phyloP scores from a whole-genome alignment of 2,797 vertebrate species.

The Gallirallus australis region DNA sequence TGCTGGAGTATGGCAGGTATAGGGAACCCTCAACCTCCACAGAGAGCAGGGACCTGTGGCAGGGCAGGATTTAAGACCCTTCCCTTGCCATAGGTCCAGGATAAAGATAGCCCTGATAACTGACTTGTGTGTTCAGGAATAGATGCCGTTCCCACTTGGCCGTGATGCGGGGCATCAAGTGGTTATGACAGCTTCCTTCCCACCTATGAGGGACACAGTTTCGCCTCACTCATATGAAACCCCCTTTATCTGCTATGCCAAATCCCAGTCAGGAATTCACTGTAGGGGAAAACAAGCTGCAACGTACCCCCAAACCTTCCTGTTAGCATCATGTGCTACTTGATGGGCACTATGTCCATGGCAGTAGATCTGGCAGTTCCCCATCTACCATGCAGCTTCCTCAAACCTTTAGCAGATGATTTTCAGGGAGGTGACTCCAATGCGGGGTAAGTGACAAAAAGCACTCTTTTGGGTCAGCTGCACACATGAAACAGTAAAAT shows the following conservation, averaged over 20 bases:
- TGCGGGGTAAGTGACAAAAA: neutral
- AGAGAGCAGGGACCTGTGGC: neutral
- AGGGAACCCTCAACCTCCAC: neutral
- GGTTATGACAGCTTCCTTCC: neutral
- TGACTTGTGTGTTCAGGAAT: neutral
- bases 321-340: neutral
- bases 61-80: neutral
- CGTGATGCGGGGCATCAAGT: neutral
- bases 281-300: neutral
- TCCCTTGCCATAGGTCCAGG: neutral
- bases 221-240: neutral
- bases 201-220: neutral
- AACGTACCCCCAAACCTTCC: neutral
- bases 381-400: neutral
- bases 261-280: neutral
- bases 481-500: neutral
- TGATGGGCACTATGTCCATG: neutral
- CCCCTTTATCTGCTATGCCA: neutral
- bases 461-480: neutral
- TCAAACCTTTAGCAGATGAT: neutral
- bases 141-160: neutral
- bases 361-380: neutral
- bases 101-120: neutral
- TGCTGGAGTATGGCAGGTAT: neutral
- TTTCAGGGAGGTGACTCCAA: neutral